Evolutionary conservation across 2,888 invertebrate species (phyloP).

Genomic region (Heliconius charithonia): DNA sequence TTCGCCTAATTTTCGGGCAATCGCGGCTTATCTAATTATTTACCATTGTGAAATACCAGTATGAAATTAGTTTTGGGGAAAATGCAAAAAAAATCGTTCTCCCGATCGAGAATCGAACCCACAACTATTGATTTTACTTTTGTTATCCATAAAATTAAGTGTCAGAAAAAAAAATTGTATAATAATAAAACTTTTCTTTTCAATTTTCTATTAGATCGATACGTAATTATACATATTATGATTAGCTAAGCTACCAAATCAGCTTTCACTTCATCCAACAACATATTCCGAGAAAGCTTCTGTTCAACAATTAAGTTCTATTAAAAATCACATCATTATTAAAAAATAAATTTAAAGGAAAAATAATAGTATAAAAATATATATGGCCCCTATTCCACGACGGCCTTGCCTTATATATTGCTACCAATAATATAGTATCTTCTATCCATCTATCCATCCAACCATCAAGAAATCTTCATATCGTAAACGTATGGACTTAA

Average conservation of each 20-base stretch:
- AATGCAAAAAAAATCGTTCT: too few species aligned
- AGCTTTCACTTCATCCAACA: constrained; percentile 12
- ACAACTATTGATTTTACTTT: too few species aligned
- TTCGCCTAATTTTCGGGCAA: too few species aligned
- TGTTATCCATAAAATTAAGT: too few species aligned
- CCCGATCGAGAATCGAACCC: too few species aligned
- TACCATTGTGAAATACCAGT: too few species aligned
- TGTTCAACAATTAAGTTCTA: background rate
- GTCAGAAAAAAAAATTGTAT: background rate
- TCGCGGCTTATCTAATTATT: too few species aligned
- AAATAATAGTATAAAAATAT: too few species aligned
- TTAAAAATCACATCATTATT: background rate
- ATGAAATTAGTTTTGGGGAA: too few species aligned
- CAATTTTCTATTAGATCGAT: background rate
- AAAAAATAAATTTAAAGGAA: background rate
- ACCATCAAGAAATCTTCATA: background rate
- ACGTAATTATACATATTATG: background rate
- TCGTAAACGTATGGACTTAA: too few species aligned
- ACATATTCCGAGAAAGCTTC: background rate
- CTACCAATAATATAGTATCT: background rate
- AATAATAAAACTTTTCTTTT: background rate
- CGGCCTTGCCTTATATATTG: background rate
- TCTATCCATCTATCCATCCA: too few species aligned
- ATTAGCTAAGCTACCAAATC: background rate
- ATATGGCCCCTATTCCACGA: too few species aligned